Base-by-base conservation (phyloP, 1,140 invertebrate species). In the Leptonema lineaticorne region DNA sequence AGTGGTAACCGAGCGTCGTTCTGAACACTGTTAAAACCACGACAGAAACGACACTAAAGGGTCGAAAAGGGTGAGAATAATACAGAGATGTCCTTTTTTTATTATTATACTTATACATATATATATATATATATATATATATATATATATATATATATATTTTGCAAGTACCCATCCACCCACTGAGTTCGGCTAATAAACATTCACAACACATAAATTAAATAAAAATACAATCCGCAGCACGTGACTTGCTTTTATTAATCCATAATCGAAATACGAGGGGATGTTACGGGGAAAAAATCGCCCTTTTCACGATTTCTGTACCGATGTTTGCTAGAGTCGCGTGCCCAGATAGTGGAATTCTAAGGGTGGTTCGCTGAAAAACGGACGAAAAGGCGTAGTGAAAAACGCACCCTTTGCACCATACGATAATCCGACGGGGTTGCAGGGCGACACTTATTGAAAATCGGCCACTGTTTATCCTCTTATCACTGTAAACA, bases 131-230 rank as follows among this genome's bases (percentile, higher is more conserved):
- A n/a, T n/a, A n/a, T n/a, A n/a, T n/a, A n/a, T n/a, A n/a, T n/a
- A n/a, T n/a, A n/a, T n/a, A n/a, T n/a, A n/a, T n/a, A n/a, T n/a
- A n/a, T n/a, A n/a, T n/a, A n/a, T n/a, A n/a, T n/a, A n/a, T n/a
- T n/a, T n/a, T n/a, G n/a, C n/a, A n/a, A n/a, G n/a, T n/a, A n/a
- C n/a, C n/a, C n/a, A n/a, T n/a, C n/a, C 16, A 14, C 20, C 59
- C 22, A 18, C 48, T 41, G 30, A 63, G 64, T 59, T 65, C 18
- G 41, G 48, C 64, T 67, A 70, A 70, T 70, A 67, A 64, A 70
- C 69, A 70, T 70, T 70, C 64, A 67, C 69, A 70, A 70, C 57
- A 67, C 69, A 70, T 69, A 70, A 70, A 70, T 70, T 70, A 70
- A 70, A 70, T 70, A 67, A 70, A 70, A 70, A 67, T 70, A 70